phyloP scores from a whole-genome alignment of 2,113 vertebrate species.

The Chloropsis cyanopogon region DNA sequence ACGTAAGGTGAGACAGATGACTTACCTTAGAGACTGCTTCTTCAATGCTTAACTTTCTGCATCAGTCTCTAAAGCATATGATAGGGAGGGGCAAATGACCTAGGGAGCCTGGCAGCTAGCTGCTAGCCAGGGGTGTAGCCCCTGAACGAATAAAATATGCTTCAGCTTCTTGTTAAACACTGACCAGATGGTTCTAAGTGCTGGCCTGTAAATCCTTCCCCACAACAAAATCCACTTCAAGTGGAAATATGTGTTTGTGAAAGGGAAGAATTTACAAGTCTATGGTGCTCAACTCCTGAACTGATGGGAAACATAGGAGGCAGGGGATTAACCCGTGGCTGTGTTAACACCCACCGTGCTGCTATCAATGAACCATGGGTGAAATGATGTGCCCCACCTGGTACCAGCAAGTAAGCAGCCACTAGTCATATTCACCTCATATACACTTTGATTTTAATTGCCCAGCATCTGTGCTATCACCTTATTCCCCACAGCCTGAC shows the following conservation, averaged over 20 bases:
- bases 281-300: background rate
- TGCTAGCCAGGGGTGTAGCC: background rate
- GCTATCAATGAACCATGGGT: background rate
- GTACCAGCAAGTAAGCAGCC: background rate
- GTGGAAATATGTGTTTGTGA: background rate
- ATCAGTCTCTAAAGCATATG: background rate
- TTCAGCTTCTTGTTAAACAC: constrained; percentile 13
- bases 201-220: background rate
- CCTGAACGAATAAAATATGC: background rate
- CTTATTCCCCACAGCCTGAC: background rate
- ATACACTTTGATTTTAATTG: background rate
- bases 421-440: background rate
- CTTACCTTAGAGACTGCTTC: background rate
- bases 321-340: background rate
- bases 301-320: background rate
- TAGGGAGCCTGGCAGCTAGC: background rate
- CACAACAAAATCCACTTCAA: background rate
- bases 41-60: background rate
- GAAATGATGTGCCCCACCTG: background rate
- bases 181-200: constrained; percentile 24
- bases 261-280: background rate
- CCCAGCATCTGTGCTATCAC: background rate
- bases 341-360: background rate
- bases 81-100: background rate
- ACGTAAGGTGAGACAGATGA: background rate